These are phyloP conservation scores for Gortyna flavago DNA, from an alignment of 2,888 invertebrate genomes.

Conservation along the genomic window DNA sequence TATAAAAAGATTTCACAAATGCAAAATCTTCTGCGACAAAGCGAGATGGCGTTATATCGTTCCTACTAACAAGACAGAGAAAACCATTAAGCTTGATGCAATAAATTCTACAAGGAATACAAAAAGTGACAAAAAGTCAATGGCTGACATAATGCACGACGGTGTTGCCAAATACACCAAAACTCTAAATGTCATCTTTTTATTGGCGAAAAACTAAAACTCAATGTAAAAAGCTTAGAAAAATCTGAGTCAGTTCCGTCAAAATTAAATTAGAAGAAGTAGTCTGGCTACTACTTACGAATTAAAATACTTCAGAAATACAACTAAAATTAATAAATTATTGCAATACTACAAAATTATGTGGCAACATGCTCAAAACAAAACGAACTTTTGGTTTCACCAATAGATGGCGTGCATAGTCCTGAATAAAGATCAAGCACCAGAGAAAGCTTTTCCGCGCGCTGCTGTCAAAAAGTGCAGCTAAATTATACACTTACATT, in stretches of 20 bases:
- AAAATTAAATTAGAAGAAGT: background rate
- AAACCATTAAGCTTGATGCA: background rate
- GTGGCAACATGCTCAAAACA: background rate
- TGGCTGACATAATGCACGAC: background rate
- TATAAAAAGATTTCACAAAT: background rate
- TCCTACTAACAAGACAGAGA: background rate
- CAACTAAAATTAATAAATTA: too few relatives aligned
- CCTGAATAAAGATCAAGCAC: background rate
- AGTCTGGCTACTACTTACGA: too few relatives aligned
- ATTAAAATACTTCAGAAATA: background rate
- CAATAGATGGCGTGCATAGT: constrained; percentile 15
- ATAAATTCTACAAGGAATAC: background rate
- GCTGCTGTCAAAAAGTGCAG: background rate
- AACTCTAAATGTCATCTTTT: background rate
- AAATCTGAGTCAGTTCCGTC: too few relatives aligned
- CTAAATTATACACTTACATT: too few relatives aligned
- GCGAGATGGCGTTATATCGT: background rate
- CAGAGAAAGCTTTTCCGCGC: background rate
- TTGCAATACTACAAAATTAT: background rate
- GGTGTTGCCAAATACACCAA: constrained; percentile 7
- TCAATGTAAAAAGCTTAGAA: background rate
- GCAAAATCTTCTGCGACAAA: background rate
- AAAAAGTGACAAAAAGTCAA: background rate
- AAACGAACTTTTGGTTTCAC: background rate
- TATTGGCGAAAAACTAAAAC: background rate